phyloP scores from a whole-genome alignment of 2,888 invertebrate genomes.

The Zaprionus lineosus region DNA sequence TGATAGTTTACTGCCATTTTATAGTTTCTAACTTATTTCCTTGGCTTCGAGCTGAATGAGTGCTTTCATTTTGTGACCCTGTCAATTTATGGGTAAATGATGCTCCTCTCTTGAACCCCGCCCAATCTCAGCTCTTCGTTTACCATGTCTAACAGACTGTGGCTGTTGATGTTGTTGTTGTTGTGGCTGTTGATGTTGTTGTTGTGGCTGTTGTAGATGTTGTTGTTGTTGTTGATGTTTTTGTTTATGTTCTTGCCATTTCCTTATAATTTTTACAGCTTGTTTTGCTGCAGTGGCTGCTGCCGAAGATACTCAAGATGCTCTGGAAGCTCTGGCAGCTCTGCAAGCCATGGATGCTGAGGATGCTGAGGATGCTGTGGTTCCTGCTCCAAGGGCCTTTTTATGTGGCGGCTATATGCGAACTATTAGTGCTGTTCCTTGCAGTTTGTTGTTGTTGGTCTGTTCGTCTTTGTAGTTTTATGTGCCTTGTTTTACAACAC shows the following conservation, averaged over 20 bases:
- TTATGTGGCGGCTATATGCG: conserved; percentile 47
- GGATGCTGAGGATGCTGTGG: conserved; percentile 22
- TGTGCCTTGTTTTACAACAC: conserved; percentile 62
- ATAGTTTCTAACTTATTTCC: no score
- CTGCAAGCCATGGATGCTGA: conserved; percentile 19
- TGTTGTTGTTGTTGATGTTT: conserved; percentile 12
- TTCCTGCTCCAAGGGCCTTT: conserved; percentile 35
- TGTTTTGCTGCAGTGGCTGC: conserved; percentile 55
- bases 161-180: conserved; percentile 3
- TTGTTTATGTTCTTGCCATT: conserved; percentile 58
- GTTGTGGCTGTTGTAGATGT: no score
- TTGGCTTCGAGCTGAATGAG: background rate
- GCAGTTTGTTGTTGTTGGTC: conserved; percentile 37
- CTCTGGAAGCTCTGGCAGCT: conserved; percentile 27
- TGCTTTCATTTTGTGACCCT: conserved; percentile 2
- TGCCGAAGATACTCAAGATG: no score
- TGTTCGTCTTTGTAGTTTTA: conserved; percentile 57
- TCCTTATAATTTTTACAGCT: conserved; percentile 74
- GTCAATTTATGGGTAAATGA: conserved; percentile 50
- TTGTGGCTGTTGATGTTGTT: no score
- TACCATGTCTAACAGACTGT: conserved; percentile 36
- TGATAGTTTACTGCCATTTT: no score
- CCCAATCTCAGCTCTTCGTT: conserved; percentile 32
- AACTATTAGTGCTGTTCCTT: conserved; percentile 68
- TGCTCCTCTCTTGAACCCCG: conserved; percentile 33